phyloP scores from a whole-genome alignment of 35 echinoderm and acorn worm genomes.

The Lytechinus variegatus region DNA sequence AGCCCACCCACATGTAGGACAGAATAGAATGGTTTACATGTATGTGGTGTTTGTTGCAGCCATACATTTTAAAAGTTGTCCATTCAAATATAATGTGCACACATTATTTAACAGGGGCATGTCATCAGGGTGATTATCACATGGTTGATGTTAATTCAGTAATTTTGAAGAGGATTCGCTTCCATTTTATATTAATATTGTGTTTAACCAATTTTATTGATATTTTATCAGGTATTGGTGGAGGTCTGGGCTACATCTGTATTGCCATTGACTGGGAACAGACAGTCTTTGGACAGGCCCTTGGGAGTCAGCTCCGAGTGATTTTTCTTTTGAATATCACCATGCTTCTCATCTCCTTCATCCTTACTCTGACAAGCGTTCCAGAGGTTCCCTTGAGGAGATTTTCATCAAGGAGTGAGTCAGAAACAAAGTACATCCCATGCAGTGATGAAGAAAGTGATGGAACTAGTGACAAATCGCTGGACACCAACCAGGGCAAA shows the following conservation, averaged over 20 bases:
- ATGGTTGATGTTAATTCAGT: too few species aligned
- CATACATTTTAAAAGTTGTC: too few species aligned
- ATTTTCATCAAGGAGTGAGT: neutral
- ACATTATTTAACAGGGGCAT: too few species aligned
- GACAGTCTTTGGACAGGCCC: constrained; percentile 54
- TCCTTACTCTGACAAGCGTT: constrained; percentile 72
- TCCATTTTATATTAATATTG: too few species aligned
- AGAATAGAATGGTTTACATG: too few species aligned
- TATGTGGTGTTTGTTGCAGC: too few species aligned
- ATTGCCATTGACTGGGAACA: constrained; percentile 82
- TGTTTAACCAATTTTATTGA: too few species aligned
- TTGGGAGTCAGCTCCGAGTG: constrained; percentile 73
- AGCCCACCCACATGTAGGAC: too few species aligned
- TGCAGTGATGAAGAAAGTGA: neutral
- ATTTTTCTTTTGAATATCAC: constrained; percentile 60
- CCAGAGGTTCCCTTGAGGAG: constrained; percentile 68
- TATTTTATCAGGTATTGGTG: constrained; percentile 73
- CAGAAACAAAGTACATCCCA: neutral
- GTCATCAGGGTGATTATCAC: too few species aligned
- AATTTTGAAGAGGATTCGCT: too few species aligned
- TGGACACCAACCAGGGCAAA: neutral
- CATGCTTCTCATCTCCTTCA: constrained; percentile 52
- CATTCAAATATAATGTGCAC: too few species aligned
- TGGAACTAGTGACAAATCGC: neutral
- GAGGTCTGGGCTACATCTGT: constrained; percentile 74